phyloP scores from a whole-genome alignment of 2,888 invertebrate genomes.

The Allolobophora icterica region DNA sequence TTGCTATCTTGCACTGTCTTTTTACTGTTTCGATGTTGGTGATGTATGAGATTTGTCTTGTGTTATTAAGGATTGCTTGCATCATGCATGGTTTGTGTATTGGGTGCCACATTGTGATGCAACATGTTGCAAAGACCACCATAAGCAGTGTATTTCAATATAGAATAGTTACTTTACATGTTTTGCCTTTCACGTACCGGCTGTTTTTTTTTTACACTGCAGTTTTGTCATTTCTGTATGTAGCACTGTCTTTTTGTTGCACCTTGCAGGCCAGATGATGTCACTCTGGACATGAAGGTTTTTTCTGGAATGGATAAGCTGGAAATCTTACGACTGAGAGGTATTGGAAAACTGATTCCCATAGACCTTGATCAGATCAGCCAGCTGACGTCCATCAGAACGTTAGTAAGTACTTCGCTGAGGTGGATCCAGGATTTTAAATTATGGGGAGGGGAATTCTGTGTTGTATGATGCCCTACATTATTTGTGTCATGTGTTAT shows the following conservation, averaged over 20 bases:
- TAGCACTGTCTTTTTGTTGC: neutral
- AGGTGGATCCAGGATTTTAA: neutral
- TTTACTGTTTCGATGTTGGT: too few relatives aligned
- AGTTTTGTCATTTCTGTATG: neutral
- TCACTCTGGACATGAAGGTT: neutral
- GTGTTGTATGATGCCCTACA: neutral
- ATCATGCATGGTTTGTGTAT: too few relatives aligned
- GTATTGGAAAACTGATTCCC: constrained; percentile 9
- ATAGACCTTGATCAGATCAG: neutral
- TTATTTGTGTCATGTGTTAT: too few relatives aligned
- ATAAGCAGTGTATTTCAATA: neutral
- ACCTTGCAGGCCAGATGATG: neutral
- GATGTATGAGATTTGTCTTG: too few relatives aligned
- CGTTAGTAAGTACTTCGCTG: neutral
- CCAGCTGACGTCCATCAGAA: neutral
- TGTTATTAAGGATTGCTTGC: too few relatives aligned
- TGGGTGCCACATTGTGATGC: too few relatives aligned
- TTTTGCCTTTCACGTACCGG: neutral
- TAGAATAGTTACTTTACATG: neutral
- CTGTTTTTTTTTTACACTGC: neutral
- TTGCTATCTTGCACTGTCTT: too few relatives aligned
- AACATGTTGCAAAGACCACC: too few relatives aligned
- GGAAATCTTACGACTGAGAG: constrained; percentile 1
- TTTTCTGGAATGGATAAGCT: constrained; percentile 17
- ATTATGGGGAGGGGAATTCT: neutral